Conservation (phyloP, 2,113 vertebrate species). For the Nothobranchius furzeri region DNA sequence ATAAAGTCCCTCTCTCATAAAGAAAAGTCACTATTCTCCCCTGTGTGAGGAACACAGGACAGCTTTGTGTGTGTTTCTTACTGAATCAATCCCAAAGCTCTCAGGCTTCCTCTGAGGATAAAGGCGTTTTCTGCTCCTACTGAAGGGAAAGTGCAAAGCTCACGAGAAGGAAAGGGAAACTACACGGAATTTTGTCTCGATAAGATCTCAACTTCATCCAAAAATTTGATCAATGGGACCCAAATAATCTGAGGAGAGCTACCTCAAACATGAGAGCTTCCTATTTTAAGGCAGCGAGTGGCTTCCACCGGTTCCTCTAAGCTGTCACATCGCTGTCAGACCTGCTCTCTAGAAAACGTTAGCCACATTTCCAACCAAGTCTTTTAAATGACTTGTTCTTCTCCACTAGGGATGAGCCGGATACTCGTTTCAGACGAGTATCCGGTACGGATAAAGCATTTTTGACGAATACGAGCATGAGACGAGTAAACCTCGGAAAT, state of each 20-base stretch:
- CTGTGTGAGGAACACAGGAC: conserved; percentile 57
- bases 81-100: conserved; percentile 34
- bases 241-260: conserved; percentile 14
- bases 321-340: conserved; percentile 6
- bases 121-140: conserved; percentile 35
- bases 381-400: not conserved
- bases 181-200: conserved; percentile 13
- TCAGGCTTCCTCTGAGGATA: conserved; percentile 44
- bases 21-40: conserved; percentile 48
- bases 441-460: too few relatives aligned
- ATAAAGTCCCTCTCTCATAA: conserved; percentile 44
- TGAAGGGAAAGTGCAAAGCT: conserved; percentile 6
- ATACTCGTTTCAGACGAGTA: too few relatives aligned
- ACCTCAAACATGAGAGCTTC: conserved; percentile 6
- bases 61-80: conserved; percentile 58
- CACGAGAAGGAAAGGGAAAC: conserved; percentile 1
- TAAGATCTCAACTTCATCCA: conserved; percentile 22
- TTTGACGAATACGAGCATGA: too few relatives aligned
- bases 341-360: not conserved
- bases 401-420: too few relatives aligned
- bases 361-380: not conserved
- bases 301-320: conserved; percentile 4
- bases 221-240: conserved; percentile 13
- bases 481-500: too few relatives aligned
- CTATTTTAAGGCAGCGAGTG: not conserved